Evolutionary conservation across 2,888 invertebrate genomes (phyloP).

Genomic region (Nemotelus pantherinus): DNA sequence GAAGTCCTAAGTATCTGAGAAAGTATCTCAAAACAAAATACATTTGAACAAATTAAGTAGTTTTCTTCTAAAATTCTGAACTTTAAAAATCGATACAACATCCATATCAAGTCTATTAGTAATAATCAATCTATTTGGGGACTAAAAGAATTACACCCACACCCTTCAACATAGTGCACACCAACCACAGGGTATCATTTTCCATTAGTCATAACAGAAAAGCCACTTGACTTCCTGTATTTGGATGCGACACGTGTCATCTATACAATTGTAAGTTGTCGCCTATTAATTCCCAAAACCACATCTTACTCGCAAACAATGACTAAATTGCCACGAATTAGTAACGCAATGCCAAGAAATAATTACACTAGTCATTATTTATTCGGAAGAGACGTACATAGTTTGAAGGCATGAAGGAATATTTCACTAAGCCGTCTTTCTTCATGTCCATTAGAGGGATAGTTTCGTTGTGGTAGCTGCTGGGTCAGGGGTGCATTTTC

Average conservation of each 20-base stretch:
- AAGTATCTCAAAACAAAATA: no score
- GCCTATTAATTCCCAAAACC: constrained; percentile 46
- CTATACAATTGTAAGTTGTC: constrained; percentile 36
- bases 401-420: not conserved
- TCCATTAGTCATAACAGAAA: constrained; percentile 43
- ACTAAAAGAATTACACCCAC: no score
- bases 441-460: not conserved
- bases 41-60: no score
- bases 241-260: constrained; percentile 43
- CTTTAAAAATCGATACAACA: no score
- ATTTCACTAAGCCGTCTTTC: not conserved
- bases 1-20: no score
- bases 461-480: not conserved
- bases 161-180: no score
- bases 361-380: constrained; percentile 47
- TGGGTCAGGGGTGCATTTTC: no score
- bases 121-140: no score
- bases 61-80: no score
- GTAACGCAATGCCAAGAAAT: constrained; percentile 42
- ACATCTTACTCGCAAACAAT: constrained; percentile 44
- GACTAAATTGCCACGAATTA: constrained; percentile 43
- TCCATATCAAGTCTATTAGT: no score
- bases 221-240: constrained; percentile 45
- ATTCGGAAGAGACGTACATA: not conserved
- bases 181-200: constrained; percentile 14